Evolutionary conservation across 2,113 vertebrate genomes (phyloP), one percentile per base, ranked within the genome.

Genomic region (Daubentonia madagascariensis): DNA sequence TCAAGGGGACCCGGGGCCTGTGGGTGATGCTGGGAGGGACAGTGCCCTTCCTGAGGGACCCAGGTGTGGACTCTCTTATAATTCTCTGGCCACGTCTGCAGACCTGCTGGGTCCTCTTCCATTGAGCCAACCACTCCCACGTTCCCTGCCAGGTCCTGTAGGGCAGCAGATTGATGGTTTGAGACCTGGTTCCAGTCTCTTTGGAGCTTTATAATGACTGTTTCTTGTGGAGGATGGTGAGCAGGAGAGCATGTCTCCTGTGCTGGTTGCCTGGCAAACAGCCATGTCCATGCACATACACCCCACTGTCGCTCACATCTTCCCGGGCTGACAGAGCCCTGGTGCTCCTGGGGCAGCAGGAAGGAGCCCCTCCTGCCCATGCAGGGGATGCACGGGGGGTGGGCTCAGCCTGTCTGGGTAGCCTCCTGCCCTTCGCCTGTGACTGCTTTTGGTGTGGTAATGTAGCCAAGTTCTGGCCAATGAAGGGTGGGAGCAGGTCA

Each of bases 311-410:
- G 0, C n/a, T 54, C 22, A n/a, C 73, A 18, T 50, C 68, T 18
- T 59, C 61, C 25, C 72, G 50, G 88, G 63, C 35, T 48, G 23
- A 13, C 8, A 45, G 40, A 16, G 63, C 72, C 57, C 57, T 61
- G 61, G 7, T 35, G 35, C 52, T 81, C 35, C 18, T 3, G 14
- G 52, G 73, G 81, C n/a, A 8, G 65, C 43, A 50, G 50, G 50
- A n/a, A 87, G 30, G 22, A 30, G 5, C 28, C 63, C 65, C 12
- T 20, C 14, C 43, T 13, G 1, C 28, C n/a, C 52, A 48, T 52
- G 54, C 8, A 9, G 25, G 6, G 1, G 18, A 78, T 1, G 0
- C 30, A 25, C 54, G 0, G 2, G 23, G 23, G 57, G 59, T 25
- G 0, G 1, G 35, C 43, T n/a, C 25, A 78, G 35, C 13, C 80